Conservation (phyloP, 2,888 invertebrate genomes). For the Rhingia rostrata region DNA sequence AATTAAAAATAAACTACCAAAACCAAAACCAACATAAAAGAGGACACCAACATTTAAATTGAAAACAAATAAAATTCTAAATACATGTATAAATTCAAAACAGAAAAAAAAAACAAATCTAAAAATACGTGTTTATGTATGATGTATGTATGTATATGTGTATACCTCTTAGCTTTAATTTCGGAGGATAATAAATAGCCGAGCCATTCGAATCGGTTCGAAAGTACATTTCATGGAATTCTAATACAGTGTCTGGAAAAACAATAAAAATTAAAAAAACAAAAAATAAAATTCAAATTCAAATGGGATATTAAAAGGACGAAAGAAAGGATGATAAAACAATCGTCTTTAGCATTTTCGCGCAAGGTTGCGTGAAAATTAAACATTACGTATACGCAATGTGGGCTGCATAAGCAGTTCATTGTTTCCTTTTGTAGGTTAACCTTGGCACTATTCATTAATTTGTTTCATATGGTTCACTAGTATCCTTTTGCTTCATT, state of each 20-base stretch:
- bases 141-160: conserved; percentile 43
- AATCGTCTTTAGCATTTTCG: conserved; percentile 40
- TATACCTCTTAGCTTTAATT: conserved; percentile 89
- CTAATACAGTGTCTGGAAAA: conserved; percentile 87
- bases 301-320: conserved; percentile 57
- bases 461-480: conserved; percentile 39
- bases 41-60: conserved; percentile 9
- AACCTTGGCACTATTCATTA: conserved; percentile 65
- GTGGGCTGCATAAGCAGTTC: conserved; percentile 8
- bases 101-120: conserved; percentile 3
- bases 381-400: conserved; percentile 54
- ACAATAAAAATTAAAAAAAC: conserved; percentile 70
- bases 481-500: conserved; percentile 29
- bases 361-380: conserved; percentile 67
- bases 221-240: conserved; percentile 89
- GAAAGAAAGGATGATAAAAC: conserved; percentile 43
- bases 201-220: conserved; percentile 90
- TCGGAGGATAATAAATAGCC: conserved; percentile 86
- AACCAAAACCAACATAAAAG: conserved; percentile 13
- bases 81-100: conserved; percentile 20
- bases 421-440: conserved; percentile 16
- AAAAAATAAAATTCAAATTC: conserved; percentile 75
- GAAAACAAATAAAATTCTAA: conserved; percentile 38
- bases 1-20: conserved; percentile 19
- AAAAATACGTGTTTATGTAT: conserved; percentile 18